Evolutionary conservation across 2,888 invertebrate genomes (phyloP), one percentile per base, ranked within the genome.

Genomic region (Seira sanloemensis): DNA sequence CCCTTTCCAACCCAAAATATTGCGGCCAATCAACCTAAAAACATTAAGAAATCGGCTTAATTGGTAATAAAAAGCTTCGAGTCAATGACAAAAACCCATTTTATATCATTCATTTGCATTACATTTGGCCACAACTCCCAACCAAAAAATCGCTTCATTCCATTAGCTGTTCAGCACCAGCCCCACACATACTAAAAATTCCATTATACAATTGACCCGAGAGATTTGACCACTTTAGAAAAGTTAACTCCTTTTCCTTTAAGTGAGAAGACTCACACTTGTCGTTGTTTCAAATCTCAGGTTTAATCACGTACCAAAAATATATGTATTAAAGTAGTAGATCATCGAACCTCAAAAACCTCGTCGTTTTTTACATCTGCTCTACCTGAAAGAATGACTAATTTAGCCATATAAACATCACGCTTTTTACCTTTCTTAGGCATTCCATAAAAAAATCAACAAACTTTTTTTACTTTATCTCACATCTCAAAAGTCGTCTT

Each of bases 381-480:
- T 62, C 62, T 21, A 62, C 62, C 62, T 62, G 62, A 62, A 21
- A 62, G 62, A 71, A 62, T 71, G 71, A 71, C 37, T 25, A 77
- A 77, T 68, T 77, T 54, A 25, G 46, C 76, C 21, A 76, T 46
- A 75, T 66, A 50, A 68, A 68, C 67, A 77, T 19, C 62, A 69
- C 24, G 26, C 26, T 62, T 66, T 37, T 78, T 66, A 62, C 78
- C 78, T 72, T 78, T 78, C 72, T 58, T 78, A 78, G 78, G 78
- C 78, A 78, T 78, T 50, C 46, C 46, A 62, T 62, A 62, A 62
- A n/a, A 37, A 66, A 46, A 54, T 77, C 62, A 27, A 78, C 37
- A 46, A 62, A 62, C 62, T 50, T 18, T 54, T 62, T 50, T 58
- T 23, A 25, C 9, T 18, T 74, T 62, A 65, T 75, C 65, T 62